A percentile compares a stretch with the other conserved stretches of the same genome.
Evolutionary conservation across 2,113 vertebrate genomes (phyloP).

Genomic region (Lepisosteus oculatus): DNA sequence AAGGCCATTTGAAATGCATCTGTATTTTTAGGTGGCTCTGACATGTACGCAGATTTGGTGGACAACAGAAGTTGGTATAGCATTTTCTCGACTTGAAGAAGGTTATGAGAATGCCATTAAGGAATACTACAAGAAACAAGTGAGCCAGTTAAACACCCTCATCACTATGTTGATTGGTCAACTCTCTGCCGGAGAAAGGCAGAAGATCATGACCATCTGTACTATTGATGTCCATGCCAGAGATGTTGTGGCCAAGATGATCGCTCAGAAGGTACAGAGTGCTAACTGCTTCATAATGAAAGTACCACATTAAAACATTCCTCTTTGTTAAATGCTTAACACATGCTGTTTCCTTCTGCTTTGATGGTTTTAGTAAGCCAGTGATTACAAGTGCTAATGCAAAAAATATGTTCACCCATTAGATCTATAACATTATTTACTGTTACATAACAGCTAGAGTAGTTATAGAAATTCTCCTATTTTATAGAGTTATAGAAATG

Average conservation of each 20-base stretch:
- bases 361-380: too few relatives aligned
- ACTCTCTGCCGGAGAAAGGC: constrained; percentile 82
- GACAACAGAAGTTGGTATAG: constrained; percentile 85
- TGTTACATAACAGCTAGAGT: too few relatives aligned
- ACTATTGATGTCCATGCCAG: constrained; percentile 94
- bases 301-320: too few relatives aligned
- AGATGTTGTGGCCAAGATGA: constrained; percentile 91
- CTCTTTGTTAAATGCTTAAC: too few relatives aligned
- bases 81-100: constrained; percentile 85
- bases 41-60: constrained; percentile 96
- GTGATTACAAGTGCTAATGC: too few relatives aligned
- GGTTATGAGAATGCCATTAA: constrained; percentile 88
- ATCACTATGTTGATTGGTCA: constrained; percentile 87
- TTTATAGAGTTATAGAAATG: too few relatives aligned
- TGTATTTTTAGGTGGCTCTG: constrained; percentile 74
- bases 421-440: too few relatives aligned
- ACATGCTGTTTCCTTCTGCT: too few relatives aligned
- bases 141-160: constrained; percentile 86
- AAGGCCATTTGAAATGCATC: neutral
- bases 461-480: too few relatives aligned
- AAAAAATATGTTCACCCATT: too few relatives aligned
- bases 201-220: constrained; percentile 96
- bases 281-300: too few relatives aligned
- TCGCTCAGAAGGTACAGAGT: constrained; percentile 80
- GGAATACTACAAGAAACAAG: constrained; percentile 91